Conservation (phyloP, 2,113 vertebrate species). For the Sciurus niger region DNA sequence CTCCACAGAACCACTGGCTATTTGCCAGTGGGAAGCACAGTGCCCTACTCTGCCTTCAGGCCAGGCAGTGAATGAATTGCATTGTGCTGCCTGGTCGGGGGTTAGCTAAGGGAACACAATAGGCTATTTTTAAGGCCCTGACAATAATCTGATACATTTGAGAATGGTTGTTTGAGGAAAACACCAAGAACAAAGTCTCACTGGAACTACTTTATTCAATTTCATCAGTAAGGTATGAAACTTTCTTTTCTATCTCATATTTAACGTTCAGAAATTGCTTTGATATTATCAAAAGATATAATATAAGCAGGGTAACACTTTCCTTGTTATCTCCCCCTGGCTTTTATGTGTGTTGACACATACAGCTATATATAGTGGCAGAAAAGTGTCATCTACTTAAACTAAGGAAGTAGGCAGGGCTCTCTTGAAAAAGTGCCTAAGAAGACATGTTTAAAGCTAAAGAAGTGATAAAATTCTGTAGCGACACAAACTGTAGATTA, state of each 20-base stretch:
- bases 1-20: not conserved
- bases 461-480: not conserved
- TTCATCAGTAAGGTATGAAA: not conserved
- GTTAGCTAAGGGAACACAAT: not conserved
- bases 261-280: constrained; percentile 30
- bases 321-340: not conserved
- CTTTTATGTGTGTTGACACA: constrained; percentile 21
- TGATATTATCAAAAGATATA: constrained; percentile 28
- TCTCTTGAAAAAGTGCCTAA: constrained; percentile 30
- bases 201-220: not conserved
- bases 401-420: not conserved
- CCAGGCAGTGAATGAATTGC: not conserved
- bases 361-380: not conserved
- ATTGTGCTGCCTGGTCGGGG: not conserved
- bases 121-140: constrained; percentile 17
- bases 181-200: constrained; percentile 1
- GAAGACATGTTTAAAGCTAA: constrained; percentile 7
- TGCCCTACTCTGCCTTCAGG: not conserved
- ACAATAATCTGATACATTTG: not conserved
- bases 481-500: not conserved
- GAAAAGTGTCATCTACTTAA: not conserved
- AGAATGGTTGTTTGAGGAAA: not conserved
- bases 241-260: constrained; percentile 1
- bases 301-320: constrained; percentile 33
- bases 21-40: not conserved